Evolutionary conservation across 2,888 invertebrate genomes (phyloP).

Genomic region (Geophilus truncorum): DNA sequence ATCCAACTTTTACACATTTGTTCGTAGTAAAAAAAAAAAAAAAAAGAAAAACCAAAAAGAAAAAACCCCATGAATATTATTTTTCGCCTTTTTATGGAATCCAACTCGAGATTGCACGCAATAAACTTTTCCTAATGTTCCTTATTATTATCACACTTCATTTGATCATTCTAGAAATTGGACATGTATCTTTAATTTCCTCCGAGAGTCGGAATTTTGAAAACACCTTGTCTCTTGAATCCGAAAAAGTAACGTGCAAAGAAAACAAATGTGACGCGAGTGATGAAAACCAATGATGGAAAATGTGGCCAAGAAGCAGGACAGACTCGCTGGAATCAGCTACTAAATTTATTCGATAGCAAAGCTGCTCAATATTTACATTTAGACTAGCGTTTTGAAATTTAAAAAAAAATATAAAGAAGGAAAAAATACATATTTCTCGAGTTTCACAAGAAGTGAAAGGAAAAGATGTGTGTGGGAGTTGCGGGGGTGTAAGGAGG

Average conservation of each 20-base stretch:
- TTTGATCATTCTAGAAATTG: not conserved
- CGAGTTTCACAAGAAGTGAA: not conserved
- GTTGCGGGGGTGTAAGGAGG: too few species aligned
- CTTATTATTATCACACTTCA: not conserved
- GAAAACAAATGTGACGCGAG: not conserved
- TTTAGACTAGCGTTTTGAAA: not conserved
- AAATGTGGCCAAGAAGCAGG: not conserved
- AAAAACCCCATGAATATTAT: not conserved
- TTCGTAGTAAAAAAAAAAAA: too few species aligned
- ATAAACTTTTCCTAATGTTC: not conserved
- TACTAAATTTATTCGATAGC: constrained; percentile 3
- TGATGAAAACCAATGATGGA: constrained; percentile 10
- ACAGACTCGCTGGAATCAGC: not conserved
- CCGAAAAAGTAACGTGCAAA: not conserved
- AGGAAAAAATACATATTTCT: not conserved
- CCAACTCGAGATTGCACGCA: not conserved
- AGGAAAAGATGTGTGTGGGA: too few species aligned
- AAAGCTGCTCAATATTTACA: constrained; percentile 10
- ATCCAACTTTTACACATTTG: not conserved
- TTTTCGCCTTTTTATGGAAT: too few species aligned
- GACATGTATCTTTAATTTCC: constrained; percentile 2
- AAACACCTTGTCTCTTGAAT: not conserved
- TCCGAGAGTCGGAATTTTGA: not conserved
- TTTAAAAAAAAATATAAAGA: not conserved
- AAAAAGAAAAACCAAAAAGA: too few species aligned